Evolutionary conservation across 2,113 vertebrate genomes (phyloP).

Genomic region (Onychorhynchus coronatus): DNA sequence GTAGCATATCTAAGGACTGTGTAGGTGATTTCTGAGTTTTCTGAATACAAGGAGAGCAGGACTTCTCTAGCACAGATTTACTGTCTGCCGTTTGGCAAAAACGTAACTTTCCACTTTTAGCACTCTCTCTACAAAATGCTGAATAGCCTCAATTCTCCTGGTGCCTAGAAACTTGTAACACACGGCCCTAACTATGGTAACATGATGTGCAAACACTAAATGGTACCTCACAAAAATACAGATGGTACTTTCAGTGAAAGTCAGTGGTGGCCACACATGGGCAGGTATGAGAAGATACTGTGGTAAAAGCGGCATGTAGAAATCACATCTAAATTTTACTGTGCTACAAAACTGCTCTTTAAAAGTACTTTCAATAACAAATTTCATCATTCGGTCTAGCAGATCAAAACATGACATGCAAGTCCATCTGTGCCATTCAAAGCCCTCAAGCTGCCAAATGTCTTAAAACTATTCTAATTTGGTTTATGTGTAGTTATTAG

Average conservation of each 20-base stretch:
- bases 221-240: neutral
- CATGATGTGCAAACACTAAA: neutral
- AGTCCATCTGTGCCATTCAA: neutral
- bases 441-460: neutral
- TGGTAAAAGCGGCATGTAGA: neutral
- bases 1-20: neutral
- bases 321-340: neutral
- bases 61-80: neutral
- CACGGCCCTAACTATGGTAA: neutral
- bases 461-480: slow-evolving; percentile 6
- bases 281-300: neutral
- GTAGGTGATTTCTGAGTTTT: neutral
- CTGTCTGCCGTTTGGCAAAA: neutral
- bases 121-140: neutral
- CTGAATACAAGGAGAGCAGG: neutral
- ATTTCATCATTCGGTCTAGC: neutral
- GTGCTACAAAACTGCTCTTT: neutral
- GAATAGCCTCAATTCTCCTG: neutral
- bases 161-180: neutral
- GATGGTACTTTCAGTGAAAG: neutral
- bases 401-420: neutral
- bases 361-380: neutral
- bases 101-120: neutral
- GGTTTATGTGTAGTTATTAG: neutral
- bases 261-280: neutral